These are phyloP conservation scores for Agonopterix subpropinquella DNA, from an alignment of 2,888 invertebrate species.

Conservation along the genomic window DNA sequence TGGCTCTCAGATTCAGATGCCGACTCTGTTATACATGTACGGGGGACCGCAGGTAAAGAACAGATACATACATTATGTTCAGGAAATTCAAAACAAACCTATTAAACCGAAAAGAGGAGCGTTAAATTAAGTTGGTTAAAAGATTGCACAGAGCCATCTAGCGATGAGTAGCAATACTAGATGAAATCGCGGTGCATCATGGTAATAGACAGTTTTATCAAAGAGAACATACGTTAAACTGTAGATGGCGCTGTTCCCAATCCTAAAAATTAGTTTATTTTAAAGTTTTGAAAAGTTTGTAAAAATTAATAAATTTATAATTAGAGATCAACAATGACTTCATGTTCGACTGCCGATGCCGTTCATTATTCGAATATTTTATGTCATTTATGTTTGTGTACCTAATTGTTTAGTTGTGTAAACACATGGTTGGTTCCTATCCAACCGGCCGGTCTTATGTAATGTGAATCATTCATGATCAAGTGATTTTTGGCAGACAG, in stretches of 20 bases:
- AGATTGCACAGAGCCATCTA: constrained; percentile 43
- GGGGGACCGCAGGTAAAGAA: constrained; percentile 54
- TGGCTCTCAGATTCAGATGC: constrained; percentile 86
- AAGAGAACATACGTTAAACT: neutral
- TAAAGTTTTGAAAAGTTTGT: too few relatives aligned
- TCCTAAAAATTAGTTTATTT: neutral
- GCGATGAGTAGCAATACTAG: constrained; percentile 23
- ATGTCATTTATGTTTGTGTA: too few relatives aligned
- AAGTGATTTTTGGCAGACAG: constrained; percentile 15
- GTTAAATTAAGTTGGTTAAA: neutral
- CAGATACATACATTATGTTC: neutral
- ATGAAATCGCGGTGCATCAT: neutral
- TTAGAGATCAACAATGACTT: too few relatives aligned
- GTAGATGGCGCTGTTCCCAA: constrained; percentile 27
- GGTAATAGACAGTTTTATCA: neutral
- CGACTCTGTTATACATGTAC: constrained; percentile 86
- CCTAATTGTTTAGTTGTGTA: too few relatives aligned
- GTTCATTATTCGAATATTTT: too few relatives aligned
- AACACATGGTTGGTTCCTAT: too few relatives aligned
- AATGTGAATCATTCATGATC: neutral
- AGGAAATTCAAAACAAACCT: neutral
- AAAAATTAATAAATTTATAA: too few relatives aligned
- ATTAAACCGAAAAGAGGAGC: neutral
- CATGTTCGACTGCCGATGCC: too few relatives aligned
- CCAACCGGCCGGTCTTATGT: too few relatives aligned